These are phyloP conservation scores for Crambe crambe DNA, from an alignment of 37 sponge, comb jelly and placozoan genomes.

Conservation along the genomic window DNA sequence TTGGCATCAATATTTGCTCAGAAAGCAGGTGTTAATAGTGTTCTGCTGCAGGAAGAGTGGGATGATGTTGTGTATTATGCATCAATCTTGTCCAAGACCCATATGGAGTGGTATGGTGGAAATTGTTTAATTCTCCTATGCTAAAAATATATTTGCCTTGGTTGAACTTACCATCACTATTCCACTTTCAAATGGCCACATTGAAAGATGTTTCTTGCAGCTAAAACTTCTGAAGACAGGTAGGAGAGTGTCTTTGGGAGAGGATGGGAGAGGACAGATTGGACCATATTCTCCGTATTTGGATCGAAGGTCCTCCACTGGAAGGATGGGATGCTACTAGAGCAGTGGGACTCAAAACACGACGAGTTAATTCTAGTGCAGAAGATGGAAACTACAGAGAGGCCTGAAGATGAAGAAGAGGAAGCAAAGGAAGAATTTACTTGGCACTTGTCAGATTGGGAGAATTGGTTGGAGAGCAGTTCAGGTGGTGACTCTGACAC, in stretches of 20 bases:
- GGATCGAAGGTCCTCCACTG: conserved; percentile 40
- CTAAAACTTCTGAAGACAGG: conserved; percentile 46
- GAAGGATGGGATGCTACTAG: conserved; percentile 43
- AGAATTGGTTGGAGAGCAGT: too few species aligned
- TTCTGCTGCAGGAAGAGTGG: conserved; percentile 67
- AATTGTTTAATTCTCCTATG: conserved; percentile 58
- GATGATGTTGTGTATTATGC: conserved; percentile 67
- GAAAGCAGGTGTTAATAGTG: conserved; percentile 26
- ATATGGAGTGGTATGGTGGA: conserved; percentile 62
- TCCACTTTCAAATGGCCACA: conserved; percentile 66
- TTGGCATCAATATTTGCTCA: conserved; percentile 44
- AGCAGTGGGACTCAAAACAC: too few species aligned
- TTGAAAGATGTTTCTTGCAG: too few species aligned
- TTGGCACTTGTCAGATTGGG: too few species aligned
- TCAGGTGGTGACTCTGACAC: too few species aligned
- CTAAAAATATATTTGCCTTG: conserved; percentile 46
- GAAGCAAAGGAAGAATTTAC: too few species aligned
- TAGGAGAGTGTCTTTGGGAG: too few species aligned
- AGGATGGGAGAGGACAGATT: conserved; percentile 38
- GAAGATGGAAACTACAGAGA: too few species aligned
- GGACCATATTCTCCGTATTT: conserved; percentile 40
- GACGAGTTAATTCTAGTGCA: too few species aligned
- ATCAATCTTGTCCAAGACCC: conserved; percentile 46
- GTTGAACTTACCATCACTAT: conserved; percentile 61
- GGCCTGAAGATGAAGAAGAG: too few species aligned